These are phyloP conservation scores for Rhodophaea formosa DNA, from an alignment of 2,888 invertebrate species.

Conservation along the genomic window DNA sequence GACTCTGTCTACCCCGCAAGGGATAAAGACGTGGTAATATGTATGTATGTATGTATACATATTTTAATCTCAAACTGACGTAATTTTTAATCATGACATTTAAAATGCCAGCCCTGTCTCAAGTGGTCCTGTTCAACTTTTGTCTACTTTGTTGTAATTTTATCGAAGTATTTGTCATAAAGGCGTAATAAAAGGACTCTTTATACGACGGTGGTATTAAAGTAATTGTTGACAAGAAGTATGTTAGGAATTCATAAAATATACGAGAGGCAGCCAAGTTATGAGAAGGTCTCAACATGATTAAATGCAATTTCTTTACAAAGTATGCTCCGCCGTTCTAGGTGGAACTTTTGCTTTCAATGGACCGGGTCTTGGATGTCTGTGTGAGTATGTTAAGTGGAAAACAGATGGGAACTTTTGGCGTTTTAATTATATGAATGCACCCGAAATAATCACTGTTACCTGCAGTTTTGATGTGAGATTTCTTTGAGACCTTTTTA, in stretches of 20 bases:
- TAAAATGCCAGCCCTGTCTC: background rate
- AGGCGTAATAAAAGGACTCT: slow-evolving; percentile 48
- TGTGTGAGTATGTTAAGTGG: slow-evolving; percentile 1
- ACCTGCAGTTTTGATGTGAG: background rate
- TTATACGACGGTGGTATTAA: slow-evolving; percentile 56
- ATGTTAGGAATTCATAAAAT: slow-evolving; percentile 69
- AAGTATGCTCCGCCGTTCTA: slow-evolving; percentile 64
- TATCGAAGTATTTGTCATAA: slow-evolving; percentile 62
- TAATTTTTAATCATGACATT: too few species aligned
- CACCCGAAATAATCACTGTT: background rate
- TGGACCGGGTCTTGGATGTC: slow-evolving; percentile 43
- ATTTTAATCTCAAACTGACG: too few species aligned
- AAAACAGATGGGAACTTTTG: background rate
- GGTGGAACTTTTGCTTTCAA: slow-evolving; percentile 64
- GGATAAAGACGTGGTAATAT: too few species aligned
- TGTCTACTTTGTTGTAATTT: slow-evolving; percentile 47
- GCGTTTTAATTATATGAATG: background rate
- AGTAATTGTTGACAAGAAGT: slow-evolving; percentile 73
- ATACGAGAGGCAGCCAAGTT: slow-evolving; percentile 61
- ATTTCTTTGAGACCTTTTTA: too few species aligned
- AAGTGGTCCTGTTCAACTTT: slow-evolving; percentile 24
- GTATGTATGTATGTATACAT: too few species aligned
- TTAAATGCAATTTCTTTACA: slow-evolving; percentile 77
- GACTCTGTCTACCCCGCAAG: too few species aligned
- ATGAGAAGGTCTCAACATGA: slow-evolving; percentile 66